Percentiles rank a stretch among this genome's conserved stretches.
Conservation (phyloP, 2,888 invertebrate genomes). For the Idaea straminata region DNA sequence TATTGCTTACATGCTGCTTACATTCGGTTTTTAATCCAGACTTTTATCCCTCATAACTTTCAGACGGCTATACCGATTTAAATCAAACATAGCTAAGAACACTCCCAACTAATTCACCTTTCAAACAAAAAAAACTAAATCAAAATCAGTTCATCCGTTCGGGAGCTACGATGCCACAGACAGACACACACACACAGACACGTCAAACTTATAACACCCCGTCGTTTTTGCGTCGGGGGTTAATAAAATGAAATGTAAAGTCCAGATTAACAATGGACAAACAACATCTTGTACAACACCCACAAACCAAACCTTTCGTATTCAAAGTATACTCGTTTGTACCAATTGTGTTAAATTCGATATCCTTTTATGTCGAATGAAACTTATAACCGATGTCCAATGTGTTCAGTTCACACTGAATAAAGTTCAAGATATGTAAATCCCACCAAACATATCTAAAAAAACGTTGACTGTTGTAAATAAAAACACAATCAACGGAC, state of each 20-base stretch:
- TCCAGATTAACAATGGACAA: slow-evolving; percentile 47
- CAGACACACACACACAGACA: too few species aligned
- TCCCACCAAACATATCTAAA: neutral
- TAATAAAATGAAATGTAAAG: slow-evolving; percentile 43
- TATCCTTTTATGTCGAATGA: slow-evolving; percentile 32
- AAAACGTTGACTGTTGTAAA: neutral
- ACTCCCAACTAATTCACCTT: too few species aligned
- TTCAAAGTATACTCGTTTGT: slow-evolving; percentile 30
- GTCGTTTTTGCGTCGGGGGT: too few species aligned
- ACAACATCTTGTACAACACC: slow-evolving; percentile 50
- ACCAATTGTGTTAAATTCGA: slow-evolving; percentile 39
- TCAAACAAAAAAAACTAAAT: too few species aligned
- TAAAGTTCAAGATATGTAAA: neutral
- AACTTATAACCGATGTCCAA: neutral
- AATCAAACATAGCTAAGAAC: too few species aligned
- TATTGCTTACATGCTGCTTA: too few species aligned
- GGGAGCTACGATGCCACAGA: too few species aligned
- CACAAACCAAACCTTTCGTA: slow-evolving; percentile 39
- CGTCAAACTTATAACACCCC: too few species aligned
- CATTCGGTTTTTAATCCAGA: too few species aligned
- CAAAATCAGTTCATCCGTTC: too few species aligned
- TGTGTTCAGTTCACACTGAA: neutral
- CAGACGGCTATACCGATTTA: too few species aligned
- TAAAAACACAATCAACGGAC: neutral
- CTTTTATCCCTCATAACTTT: too few species aligned